Percentiles rank a stretch among this genome's conserved stretches.
These are phyloP conservation scores for Coelinius sp. DNA, from an alignment of 2,888 invertebrate species.

Conservation along the genomic window DNA sequence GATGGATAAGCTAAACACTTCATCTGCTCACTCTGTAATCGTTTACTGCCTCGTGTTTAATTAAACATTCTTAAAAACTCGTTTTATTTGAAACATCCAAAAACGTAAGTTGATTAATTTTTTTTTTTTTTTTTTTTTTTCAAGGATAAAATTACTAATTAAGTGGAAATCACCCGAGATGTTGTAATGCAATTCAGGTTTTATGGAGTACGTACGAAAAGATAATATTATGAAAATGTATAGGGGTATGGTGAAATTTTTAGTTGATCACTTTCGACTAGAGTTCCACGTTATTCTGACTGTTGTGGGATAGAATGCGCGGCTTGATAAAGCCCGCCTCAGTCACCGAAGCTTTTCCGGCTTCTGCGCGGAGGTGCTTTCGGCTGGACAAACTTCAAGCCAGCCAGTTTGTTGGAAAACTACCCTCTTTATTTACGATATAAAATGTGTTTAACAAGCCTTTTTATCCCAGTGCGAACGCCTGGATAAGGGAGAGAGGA, in stretches of 20 bases:
- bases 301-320: constrained; percentile 45
- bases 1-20: neutral
- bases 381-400: neutral
- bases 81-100: constrained; percentile 1
- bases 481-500: neutral
- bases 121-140: too few species aligned
- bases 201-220: neutral
- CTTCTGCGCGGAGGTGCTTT: constrained; percentile 56
- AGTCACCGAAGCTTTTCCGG: constrained; percentile 45
- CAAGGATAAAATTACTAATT: neutral
- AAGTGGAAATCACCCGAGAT: neutral
- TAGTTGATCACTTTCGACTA: constrained; percentile 26
- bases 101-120: neutral
- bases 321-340: constrained; percentile 55
- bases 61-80: neutral
- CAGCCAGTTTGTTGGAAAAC: neutral
- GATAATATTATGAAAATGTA: neutral
- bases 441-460: neutral
- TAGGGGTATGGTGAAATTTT: neutral
- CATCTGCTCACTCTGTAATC: neutral
- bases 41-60: neutral
- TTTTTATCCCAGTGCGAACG: neutral
- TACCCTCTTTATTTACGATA: neutral
- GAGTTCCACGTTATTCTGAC: constrained; percentile 57
- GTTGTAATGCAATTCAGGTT: neutral